A percentile compares a stretch with the other conserved stretches of the same genome.
Conservation (phyloP, 1,140 invertebrate species). For the Drosophila kurseongensis region DNA sequence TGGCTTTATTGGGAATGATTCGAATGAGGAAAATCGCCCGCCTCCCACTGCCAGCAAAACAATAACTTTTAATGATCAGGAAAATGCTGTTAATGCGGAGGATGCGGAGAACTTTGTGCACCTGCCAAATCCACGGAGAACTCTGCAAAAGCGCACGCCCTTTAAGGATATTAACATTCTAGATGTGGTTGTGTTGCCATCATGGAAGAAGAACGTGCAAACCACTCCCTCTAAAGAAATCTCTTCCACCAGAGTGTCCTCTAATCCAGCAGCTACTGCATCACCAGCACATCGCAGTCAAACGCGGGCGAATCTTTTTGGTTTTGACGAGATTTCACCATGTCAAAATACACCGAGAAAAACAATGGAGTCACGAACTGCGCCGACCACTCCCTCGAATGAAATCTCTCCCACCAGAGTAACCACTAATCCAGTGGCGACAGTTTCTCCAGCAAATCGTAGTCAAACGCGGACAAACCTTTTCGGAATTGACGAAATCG, state of each 20-base stretch:
- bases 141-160: conserved; percentile 59
- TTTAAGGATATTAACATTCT: conserved; percentile 74
- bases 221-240: conserved; percentile 26
- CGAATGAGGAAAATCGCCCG: conserved; percentile 72
- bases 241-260: neutral
- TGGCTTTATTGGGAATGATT: conserved; percentile 50
- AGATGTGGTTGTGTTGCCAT: conserved; percentile 65
- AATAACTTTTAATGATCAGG: conserved; percentile 5
- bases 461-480: conserved; percentile 33
- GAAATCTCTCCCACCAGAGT: too few relatives aligned
- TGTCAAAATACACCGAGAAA: conserved; percentile 2
- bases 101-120: conserved; percentile 62
- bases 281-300: conserved; percentile 20
- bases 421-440: too few relatives aligned
- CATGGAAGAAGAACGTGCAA: conserved; percentile 64
- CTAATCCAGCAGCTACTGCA: too few relatives aligned
- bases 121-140: conserved; percentile 63
- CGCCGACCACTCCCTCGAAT: conserved; percentile 16
- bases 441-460: neutral
- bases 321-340: conserved; percentile 43
- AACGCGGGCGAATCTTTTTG: conserved; percentile 41
- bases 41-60: conserved; percentile 9
- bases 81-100: conserved; percentile 25
- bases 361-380: conserved; percentile 6
- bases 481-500: conserved; percentile 41